Evolutionary conservation across 2,113 vertebrate species (phyloP), one percentile per base, ranked within the genome.

Genomic region (Chamaea fasciata): DNA sequence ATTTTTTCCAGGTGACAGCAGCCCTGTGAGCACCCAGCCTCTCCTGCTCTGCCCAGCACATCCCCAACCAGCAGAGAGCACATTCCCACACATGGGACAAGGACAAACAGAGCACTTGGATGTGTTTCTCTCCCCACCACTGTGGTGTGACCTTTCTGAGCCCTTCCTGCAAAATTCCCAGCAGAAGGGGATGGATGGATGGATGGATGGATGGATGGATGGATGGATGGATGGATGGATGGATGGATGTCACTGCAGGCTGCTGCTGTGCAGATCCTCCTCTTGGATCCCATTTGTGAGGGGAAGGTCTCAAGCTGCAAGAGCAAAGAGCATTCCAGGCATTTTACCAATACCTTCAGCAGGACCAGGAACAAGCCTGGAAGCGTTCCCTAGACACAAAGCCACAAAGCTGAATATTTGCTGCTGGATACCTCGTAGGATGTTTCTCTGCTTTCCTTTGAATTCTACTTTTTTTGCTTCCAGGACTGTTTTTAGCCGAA

Each of bases 61-160:
- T 11, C 64, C 73, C 77, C 83, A 60, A 71, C 42, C 47, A 20
- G 65, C 39, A 89, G 50, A 76, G 57, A 70, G 14, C 64, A 19
- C 19, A 2, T 74, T 49, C 73, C 76, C 3, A 0, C 20, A 2
- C 1, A 0, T 0, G 7, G 64, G 33, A 74, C 55, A n/a, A 42
- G 73, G 79, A 81, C 46, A 57, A 63, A 50, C 46, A 42, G 75
- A 7, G 1, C 26, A 15, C 8, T 5, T 47, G 80, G 91, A 79
- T 87, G 23, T 73, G 78, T 73, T 73, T 85, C 44, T 20, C 33
- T 77, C 87, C 55, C 21, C 70, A 21, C 28, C 65, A 14, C 35
- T 0, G 0, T 3, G 56, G 30, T 10, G 49, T 50, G 73, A 81
- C 23, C 49, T 74, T 67, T 23, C 13, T 19, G 56, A 84, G 60